Conservation (phyloP, 2,797 vertebrate genomes). For the Arctocebus calabarensis region DNA sequence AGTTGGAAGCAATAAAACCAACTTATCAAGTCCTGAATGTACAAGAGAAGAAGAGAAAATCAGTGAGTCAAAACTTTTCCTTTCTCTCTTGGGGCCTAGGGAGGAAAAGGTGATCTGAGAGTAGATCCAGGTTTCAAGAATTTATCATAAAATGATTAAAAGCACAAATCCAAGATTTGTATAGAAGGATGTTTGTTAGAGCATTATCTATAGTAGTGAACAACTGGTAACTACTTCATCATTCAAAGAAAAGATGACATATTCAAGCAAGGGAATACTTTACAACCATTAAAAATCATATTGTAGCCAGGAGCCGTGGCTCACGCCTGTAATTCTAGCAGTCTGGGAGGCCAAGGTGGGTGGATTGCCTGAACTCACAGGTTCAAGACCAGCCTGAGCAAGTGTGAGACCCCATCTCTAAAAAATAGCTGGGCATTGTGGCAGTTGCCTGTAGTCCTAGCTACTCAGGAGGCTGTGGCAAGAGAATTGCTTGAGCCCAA, state of each 20-base stretch:
- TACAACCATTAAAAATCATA: constrained; percentile 17
- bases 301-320: too few relatives aligned
- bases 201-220: not conserved
- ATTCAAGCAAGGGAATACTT: constrained; percentile 9
- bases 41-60: constrained; percentile 92
- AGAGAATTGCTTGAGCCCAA: too few relatives aligned
- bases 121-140: not conserved
- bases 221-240: not conserved
- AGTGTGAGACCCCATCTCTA: too few relatives aligned
- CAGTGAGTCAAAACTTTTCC: constrained; percentile 85
- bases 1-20: constrained; percentile 91
- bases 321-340: too few relatives aligned
- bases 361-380: too few relatives aligned
- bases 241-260: constrained; percentile 49
- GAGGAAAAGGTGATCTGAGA: not conserved
- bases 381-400: too few relatives aligned
- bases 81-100: not conserved
- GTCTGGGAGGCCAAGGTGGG: too few relatives aligned
- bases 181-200: not conserved
- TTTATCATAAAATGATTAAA: constrained; percentile 17
- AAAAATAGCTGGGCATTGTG: too few relatives aligned
- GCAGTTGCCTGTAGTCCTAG: too few relatives aligned
- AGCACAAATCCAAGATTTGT: not conserved
- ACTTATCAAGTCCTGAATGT: constrained; percentile 90
- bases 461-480: too few relatives aligned